phyloP scores from a whole-genome alignment of 2,797 vertebrate species.

The Enoplosus armatus region DNA sequence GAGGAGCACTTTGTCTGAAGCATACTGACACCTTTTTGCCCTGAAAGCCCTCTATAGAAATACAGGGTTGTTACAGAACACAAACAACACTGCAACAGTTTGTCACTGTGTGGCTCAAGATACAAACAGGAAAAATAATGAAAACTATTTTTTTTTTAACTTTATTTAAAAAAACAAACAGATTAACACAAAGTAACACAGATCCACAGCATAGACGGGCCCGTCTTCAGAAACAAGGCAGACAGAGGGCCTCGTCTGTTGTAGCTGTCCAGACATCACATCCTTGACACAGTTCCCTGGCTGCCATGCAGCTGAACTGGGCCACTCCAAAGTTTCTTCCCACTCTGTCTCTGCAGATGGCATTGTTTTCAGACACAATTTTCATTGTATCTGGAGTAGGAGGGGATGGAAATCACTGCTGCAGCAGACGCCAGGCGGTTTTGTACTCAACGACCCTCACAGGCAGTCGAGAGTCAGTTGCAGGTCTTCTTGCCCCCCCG shows the following conservation, averaged over 20 bases:
- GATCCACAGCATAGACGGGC: neutral
- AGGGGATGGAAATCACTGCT: conserved; percentile 78
- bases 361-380: conserved; percentile 85
- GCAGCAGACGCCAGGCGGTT: conserved; percentile 59
- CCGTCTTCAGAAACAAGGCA: conserved; percentile 20
- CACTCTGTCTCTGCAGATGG: conserved; percentile 80
- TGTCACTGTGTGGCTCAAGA: neutral
- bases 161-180: neutral
- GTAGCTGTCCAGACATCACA: conserved; percentile 70
- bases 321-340: conserved; percentile 76
- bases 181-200: conserved; percentile 23
- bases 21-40: neutral
- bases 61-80: neutral
- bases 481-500: conserved; percentile 22
- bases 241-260: conserved; percentile 42
- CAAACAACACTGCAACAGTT: neutral
- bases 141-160: neutral
- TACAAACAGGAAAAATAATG: neutral
- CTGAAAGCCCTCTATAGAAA: neutral
- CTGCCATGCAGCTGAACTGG: conserved; percentile 69
- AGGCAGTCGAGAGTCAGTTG: conserved; percentile 38
- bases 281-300: conserved; percentile 69
- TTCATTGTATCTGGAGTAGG: conserved; percentile 82
- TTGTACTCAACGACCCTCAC: conserved; percentile 77
- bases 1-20: neutral